A percentile compares a stretch with the other conserved stretches of the same genome.
phyloP scores from a whole-genome alignment of 2,797 vertebrate genomes.

The Anisognathus igniventris region DNA sequence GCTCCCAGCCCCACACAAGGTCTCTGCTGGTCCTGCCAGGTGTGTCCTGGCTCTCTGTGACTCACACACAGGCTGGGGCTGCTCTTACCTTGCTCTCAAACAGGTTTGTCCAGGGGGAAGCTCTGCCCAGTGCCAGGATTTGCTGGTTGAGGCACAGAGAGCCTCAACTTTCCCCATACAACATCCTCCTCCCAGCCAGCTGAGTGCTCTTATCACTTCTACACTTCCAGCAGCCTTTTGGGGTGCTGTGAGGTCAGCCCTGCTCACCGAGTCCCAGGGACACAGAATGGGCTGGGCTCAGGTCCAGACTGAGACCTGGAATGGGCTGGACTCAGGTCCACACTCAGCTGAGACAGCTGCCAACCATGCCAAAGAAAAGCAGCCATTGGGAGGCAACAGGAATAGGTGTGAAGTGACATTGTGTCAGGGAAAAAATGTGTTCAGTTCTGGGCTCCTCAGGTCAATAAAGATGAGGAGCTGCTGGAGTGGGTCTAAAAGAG shows the following conservation, averaged over 20 bases:
- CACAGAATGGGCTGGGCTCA: too few species aligned
- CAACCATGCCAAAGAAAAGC: neutral
- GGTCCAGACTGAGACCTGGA: neutral
- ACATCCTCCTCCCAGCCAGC: neutral
- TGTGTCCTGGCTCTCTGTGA: neutral
- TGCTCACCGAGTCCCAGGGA: fast-evolving
- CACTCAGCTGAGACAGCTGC: neutral
- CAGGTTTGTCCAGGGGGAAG: neutral
- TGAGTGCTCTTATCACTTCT: neutral
- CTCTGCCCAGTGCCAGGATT: neutral
- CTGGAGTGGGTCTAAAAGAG: neutral
- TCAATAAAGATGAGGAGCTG: neutral
- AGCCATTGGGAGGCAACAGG: neutral
- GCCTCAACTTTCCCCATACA: neutral
- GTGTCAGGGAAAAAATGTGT: neutral
- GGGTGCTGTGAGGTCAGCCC: neutral
- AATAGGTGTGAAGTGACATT: fast-evolving
- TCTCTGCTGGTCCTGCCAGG: neutral
- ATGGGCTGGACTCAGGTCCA: neutral
- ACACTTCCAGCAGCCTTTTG: neutral
- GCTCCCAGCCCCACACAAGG: neutral
- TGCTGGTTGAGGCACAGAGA: neutral
- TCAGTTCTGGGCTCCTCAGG: neutral
- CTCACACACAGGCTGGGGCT: neutral
- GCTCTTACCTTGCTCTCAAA: neutral